Percentiles rank a stretch among this genome's conserved stretches.
phyloP scores from a whole-genome alignment of 2,888 invertebrate species.

The Drosophila basisetae region DNA sequence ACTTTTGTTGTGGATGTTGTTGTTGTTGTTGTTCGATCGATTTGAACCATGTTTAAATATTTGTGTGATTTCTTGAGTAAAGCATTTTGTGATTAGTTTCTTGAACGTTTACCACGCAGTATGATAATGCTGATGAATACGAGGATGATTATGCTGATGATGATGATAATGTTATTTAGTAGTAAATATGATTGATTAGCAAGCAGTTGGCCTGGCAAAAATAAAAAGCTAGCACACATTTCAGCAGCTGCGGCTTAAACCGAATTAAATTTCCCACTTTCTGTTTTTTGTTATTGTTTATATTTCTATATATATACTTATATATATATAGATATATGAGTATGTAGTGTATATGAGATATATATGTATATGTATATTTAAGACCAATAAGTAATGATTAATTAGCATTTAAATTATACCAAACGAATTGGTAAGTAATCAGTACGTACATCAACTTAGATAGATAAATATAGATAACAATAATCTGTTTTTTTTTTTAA shows the following conservation, averaged over 20 bases:
- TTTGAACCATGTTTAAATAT: constrained; percentile 37
- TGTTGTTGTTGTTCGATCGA: constrained; percentile 17
- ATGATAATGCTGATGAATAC: background rate
- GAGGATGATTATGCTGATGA: constrained; percentile 4
- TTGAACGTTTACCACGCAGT: constrained; percentile 43
- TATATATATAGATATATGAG: constrained; percentile 11
- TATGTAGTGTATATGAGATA: constrained; percentile 12
- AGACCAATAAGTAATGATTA: constrained; percentile 45
- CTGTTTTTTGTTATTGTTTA: constrained; percentile 40
- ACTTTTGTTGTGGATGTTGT: constrained; percentile 20
- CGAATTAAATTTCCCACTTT: constrained; percentile 42
- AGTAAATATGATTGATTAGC: constrained; percentile 25
- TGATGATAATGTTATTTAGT: constrained; percentile 12
- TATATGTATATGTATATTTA: constrained; percentile 16
- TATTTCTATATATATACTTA: constrained; percentile 47
- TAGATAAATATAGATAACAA: constrained; percentile 44
- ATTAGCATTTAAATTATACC: constrained; percentile 56
- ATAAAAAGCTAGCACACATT: constrained; percentile 4
- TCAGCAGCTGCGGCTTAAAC: constrained; percentile 14
- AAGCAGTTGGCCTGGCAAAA: constrained; percentile 35
- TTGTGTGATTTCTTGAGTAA: constrained; percentile 22
- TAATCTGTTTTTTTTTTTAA: constrained; percentile 20
- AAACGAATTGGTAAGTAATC: constrained; percentile 44
- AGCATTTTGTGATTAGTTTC: constrained; percentile 40
- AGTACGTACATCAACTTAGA: constrained; percentile 53